A percentile compares a stretch with the other conserved stretches of the same genome.
Conservation (phyloP, 2,888 invertebrate genomes). For the Arctia plantaginis region DNA sequence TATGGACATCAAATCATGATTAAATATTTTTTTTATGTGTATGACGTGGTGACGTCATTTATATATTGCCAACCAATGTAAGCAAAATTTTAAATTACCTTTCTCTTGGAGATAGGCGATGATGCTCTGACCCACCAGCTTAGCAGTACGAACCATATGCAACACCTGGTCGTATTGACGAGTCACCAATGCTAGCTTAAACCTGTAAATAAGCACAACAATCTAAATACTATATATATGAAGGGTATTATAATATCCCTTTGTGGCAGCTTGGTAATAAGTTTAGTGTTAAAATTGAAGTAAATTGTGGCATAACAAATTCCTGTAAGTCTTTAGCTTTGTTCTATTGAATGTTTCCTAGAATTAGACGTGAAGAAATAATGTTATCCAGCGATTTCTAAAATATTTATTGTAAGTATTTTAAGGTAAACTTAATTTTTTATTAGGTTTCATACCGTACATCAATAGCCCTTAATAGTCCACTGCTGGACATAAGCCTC, state of each 20-base stretch:
- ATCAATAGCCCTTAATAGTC: no score
- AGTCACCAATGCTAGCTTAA: conserved; percentile 98
- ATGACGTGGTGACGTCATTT: neutral
- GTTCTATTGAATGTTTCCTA: no score
- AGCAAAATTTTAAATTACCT: conserved; percentile 81
- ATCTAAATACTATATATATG: neutral
- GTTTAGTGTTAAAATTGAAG: neutral
- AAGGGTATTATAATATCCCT: no score
- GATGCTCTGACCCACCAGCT: conserved; percentile 99
- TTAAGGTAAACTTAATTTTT: no score
- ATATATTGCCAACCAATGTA: neutral
- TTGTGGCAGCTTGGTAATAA: neutral
- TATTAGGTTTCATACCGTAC: no score
- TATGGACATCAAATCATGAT: neutral
- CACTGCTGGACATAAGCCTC: no score
- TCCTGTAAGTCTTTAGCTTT: no score
- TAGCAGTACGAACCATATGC: conserved; percentile 98
- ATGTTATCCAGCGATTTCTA: no score
- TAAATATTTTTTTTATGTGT: no score
- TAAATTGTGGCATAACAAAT: neutral
- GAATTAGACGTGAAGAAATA: no score
- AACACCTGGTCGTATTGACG: conserved; percentile 97
- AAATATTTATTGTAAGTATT: no score
- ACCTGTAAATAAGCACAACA: conserved; percentile 71
- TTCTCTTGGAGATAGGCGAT: conserved; percentile 99